Base-by-base conservation (phyloP, 2,797 vertebrate genomes). In the Sparus aurata region DNA sequence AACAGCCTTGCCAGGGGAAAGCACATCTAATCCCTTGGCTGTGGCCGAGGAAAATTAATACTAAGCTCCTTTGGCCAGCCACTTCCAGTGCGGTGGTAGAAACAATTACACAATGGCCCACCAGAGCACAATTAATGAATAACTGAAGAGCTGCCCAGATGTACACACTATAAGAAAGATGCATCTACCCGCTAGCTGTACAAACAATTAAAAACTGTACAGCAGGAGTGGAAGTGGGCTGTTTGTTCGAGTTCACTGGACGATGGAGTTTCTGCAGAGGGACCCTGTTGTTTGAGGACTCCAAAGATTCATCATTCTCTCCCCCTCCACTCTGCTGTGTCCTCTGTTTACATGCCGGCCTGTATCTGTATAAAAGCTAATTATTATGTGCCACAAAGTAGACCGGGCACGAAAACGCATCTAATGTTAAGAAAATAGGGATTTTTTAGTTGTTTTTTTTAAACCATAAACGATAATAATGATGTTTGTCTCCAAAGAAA, bases 51-150 rank as follows among this genome's bases (percentile, higher is more conserved):
- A 88, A 92, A 93, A 92, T 92, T 87, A 92, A 91, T 89, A 91
- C 81, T 81, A 90, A 91, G 88, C 88, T 90, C 78, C 83, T 87
- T 91, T 93, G 89, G 83, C 82, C 85, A 77, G 74, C 76, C 75
- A 82, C 87, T 89, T 90, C 76, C 85, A 88, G 73, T 78, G 83
- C 77, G 82, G 85, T 78, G 65, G 76, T 75, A 84, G 82, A 91
- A 93, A 92, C 92, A 94, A 93, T 94, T 92, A 92, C 91, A 91
- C 80, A 88, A 86, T 67, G 25, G 75, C 83, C 80, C 87, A 87
- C 85, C 82, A 83, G 83, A 86, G 85, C 85, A 75, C 81, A 87
- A 84, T 93, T 87, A 90, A 93, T 94, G 84, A 89, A 91, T 89
- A 88, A 85, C 86, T 71, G 60, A 76, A 62, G 69, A 80, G 74